Conservation (phyloP, 2,888 invertebrate species). For the Mystacides longicornis region DNA sequence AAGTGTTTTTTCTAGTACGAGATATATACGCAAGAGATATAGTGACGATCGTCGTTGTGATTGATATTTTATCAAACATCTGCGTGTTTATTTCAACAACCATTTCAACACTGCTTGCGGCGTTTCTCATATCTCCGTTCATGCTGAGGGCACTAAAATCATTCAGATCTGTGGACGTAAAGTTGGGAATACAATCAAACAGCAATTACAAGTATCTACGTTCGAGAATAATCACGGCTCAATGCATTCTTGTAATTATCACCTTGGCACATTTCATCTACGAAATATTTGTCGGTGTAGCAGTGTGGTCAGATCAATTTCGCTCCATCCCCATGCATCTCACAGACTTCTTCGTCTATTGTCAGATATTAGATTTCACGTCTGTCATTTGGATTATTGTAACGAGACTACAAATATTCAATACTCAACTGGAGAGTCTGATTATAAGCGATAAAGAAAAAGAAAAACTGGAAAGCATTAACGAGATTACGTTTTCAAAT, state of each 20-base stretch:
- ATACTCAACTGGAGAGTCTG: constrained; percentile 12
- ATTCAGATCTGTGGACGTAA: constrained; percentile 14
- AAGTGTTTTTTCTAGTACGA: constrained; percentile 4
- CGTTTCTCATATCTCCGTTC: constrained; percentile 17
- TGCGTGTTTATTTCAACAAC: constrained; percentile 6
- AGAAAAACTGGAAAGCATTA: neutral
- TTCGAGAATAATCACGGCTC: constrained; percentile 14
- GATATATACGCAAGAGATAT: constrained; percentile 1
- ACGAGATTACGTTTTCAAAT: neutral
- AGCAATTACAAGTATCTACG: constrained; percentile 12
- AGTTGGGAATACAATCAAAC: constrained; percentile 11
- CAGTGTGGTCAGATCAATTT: constrained; percentile 4
- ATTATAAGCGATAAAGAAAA: constrained; percentile 3
- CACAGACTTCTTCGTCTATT: constrained; percentile 5
- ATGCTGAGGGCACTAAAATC: constrained; percentile 17
- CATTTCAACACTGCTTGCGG: constrained; percentile 13
- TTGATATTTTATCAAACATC: constrained; percentile 16
- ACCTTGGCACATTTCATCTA: constrained; percentile 4
- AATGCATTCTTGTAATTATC: neutral
- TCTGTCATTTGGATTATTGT: constrained; percentile 19
- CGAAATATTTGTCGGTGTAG: constrained; percentile 8
- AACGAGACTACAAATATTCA: constrained; percentile 14
- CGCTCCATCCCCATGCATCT: constrained; percentile 7
- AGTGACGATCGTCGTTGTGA: constrained; percentile 12
- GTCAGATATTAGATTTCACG: constrained; percentile 16